Evolutionary conservation across 2,888 invertebrate genomes (phyloP), one percentile per base, ranked within the genome.

Genomic region (Ormyrus pomaceus): DNA sequence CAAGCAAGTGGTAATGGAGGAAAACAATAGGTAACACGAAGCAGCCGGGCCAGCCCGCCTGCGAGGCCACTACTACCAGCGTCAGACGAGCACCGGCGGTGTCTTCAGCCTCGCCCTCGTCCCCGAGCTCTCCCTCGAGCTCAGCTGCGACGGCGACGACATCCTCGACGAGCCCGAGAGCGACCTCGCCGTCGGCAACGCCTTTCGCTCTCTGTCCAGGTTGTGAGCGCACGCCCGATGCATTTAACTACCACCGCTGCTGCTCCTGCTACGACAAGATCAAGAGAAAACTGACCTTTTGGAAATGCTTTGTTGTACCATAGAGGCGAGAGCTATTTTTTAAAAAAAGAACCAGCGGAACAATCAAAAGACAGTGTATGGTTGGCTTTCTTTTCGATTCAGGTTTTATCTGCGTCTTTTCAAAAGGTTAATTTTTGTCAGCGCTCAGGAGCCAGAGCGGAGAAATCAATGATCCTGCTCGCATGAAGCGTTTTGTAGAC

Each of bases 1-100:
- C 89, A 95, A 95, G 89, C 95, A 95, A 91, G 95, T 95, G 53
- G 95, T 95, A 10, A 95, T 95, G 94, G 94, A 95, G 87, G 94
- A 94, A 90, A 94, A 94, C 87, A 95, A 94, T 93, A 95, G 95
- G 93, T 93, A 92, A 91, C 91, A 90, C 87, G 87, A 90, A 86
- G 88, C 86, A 51, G 87, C 81, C 86, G 88, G 83, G 88, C 88
- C 80, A 83, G 87, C 83, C 85, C 85, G 84, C 82, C 86, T 82
- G 64, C 11, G 51, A 56, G 51, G 53, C 62, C 62, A 65, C 62
- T 34, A 71, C 45, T 70, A 69, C 34, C 74, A 76, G 9, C 81
- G 70, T 9, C 73, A 74, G 58, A 45, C 83, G 56, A 85, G 84
- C 68, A 46, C 50, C 48, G 71, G 81, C 83, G 56, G 72, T n/a